Evolutionary conservation across 1,140 invertebrate species (phyloP).

Genomic region (Camponotus floridanus): DNA sequence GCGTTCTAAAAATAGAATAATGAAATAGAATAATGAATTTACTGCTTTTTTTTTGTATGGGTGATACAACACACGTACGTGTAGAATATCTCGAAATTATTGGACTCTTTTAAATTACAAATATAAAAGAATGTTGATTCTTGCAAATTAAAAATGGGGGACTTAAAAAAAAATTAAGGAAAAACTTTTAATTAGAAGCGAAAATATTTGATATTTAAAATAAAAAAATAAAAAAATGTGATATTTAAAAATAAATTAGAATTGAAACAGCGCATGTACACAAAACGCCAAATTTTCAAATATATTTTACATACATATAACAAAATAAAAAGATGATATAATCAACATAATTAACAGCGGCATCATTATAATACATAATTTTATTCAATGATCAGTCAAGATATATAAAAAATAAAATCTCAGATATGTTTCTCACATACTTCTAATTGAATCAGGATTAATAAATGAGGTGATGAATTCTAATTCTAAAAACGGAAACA

Average conservation of each 20-base stretch:
- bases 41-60: no score
- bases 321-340: not conserved
- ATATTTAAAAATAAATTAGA: no score
- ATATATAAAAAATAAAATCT: not conserved
- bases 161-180: not conserved
- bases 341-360: not conserved
- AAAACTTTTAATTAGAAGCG: no score
- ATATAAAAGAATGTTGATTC: not conserved
- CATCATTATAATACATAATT: not conserved
- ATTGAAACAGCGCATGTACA: no score
- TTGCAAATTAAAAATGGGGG: not conserved
- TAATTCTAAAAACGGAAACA: not conserved
- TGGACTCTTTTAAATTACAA: not conserved
- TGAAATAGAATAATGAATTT: no score
- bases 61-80: no score
- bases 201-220: no score
- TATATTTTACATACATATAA: not conserved
- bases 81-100: not conserved
- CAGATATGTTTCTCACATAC: not conserved
- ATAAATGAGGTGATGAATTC: not conserved
- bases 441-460: constrained; percentile 15
- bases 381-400: not conserved
- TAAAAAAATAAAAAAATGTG: no score
- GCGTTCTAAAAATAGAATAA: not conserved
- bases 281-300: no score